Conservation (phyloP, 2,113 vertebrate genomes). For the Apodemus sylvaticus region DNA sequence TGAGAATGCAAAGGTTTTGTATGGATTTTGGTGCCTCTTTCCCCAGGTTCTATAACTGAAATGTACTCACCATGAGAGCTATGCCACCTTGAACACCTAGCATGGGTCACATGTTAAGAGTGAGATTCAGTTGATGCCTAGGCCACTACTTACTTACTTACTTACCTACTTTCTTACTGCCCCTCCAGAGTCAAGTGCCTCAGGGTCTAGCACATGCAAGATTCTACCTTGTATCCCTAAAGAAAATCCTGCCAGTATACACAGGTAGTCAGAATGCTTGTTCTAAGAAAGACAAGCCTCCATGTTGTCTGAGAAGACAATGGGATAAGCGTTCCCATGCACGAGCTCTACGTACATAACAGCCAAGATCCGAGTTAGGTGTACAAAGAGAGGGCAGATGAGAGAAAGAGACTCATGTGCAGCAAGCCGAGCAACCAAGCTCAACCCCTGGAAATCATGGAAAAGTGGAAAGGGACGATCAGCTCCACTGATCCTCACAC, state of each 20-base stretch:
- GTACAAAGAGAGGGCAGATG: background rate
- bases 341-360: fast-evolving
- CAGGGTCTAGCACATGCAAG: background rate
- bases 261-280: background rate
- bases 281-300: background rate
- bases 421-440: background rate
- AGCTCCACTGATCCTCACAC: background rate
- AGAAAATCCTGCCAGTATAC: background rate
- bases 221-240: background rate
- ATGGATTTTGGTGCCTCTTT: background rate
- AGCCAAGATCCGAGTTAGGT: background rate
- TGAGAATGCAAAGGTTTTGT: background rate
- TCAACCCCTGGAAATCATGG: background rate
- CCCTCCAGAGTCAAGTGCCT: background rate
- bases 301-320: background rate
- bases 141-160: too few species aligned
- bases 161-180: too few species aligned
- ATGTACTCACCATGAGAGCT: background rate
- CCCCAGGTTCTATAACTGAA: background rate
- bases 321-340: background rate
- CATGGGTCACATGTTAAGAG: background rate
- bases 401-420: background rate
- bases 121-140: too few species aligned
- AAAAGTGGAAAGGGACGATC: background rate
- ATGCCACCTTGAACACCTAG: background rate